Base-by-base conservation (phyloP, 2,113 vertebrate species). In the Xenus cinereus region DNA sequence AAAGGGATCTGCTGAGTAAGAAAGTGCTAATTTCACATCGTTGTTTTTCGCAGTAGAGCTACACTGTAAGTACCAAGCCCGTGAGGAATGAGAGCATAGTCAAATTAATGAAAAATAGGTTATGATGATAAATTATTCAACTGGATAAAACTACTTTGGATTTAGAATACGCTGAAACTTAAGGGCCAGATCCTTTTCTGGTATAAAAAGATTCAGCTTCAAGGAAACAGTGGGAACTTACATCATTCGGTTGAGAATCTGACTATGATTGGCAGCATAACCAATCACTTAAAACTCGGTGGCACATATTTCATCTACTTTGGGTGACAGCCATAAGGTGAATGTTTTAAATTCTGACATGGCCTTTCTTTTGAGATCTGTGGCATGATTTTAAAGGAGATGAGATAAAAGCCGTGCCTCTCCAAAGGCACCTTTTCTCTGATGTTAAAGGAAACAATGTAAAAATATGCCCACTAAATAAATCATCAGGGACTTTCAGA, bases 391-490 rank as follows among this genome's bases (percentile, higher is more conserved):
- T 94, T 92, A 91, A 97, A 96, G 83, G 46, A 80, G 84, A 76
- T 59, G 87, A 97, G 87, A 96, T 93, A 92, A 96, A 95, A 96
- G 94, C 84, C 2, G 0, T 84, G 48, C 67, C 10, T 95, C 84
- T 95, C 91, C 75, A 87, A 94, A 96, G 74, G 81, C 69, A 92
- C 92, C 50, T 94, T 97, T 82, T 90, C 92, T 95, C 87, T 95
- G 90, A 95, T 87, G 81, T 94, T 95, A 91, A 91, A 90, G 54
- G 93, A 97, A 96, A 96, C 95, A 96, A 97, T 97, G 91, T 97
- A 95, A 93, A 96, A 97, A 97, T 93, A 91, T 96, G 81, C 96
- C 57, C 89, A 46, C 89, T 97, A 97, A 95, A 95, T 97, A 97
- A 97, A 95, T 95, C 90, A 97, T 96, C 84, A 89, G 84, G 95